Percentiles rank a stretch among this genome's conserved stretches.
phyloP scores from a whole-genome alignment of 2,888 invertebrate genomes.

The Temnothorax ravouxi region DNA sequence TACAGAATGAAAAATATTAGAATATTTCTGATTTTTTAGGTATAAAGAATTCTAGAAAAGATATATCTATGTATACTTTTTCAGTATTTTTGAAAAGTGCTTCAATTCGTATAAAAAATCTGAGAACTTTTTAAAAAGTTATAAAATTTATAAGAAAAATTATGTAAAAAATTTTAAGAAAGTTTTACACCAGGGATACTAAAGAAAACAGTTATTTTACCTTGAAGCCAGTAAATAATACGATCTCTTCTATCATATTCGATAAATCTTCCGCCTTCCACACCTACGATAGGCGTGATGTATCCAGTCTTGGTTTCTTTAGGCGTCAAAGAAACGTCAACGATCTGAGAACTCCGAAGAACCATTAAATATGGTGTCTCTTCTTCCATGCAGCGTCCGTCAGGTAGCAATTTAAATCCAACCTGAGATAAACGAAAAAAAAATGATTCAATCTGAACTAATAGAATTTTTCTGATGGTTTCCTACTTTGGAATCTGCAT shows the following conservation, averaged over 20 bases:
- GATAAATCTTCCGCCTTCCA: slow-evolving; percentile 94
- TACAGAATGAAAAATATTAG: too few relatives aligned
- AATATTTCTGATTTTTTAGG: too few relatives aligned
- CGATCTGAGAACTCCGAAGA: slow-evolving; percentile 95
- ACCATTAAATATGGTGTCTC: slow-evolving; percentile 96
- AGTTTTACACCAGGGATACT: background rate
- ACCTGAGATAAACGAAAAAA: slow-evolving; percentile 85
- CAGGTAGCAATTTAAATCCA: slow-evolving; percentile 91
- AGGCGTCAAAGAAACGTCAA: slow-evolving; percentile 93
- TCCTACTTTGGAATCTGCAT: background rate
- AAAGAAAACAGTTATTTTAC: background rate
- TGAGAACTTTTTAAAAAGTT: too few relatives aligned
- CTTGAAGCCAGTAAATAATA: slow-evolving; percentile 95
- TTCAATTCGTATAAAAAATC: too few relatives aligned
- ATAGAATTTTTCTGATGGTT: background rate
- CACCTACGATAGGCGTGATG: slow-evolving; percentile 95
- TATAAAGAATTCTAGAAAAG: too few relatives aligned
- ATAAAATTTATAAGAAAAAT: too few relatives aligned
- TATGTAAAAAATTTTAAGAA: too few relatives aligned
- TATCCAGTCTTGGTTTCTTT: slow-evolving; percentile 93
- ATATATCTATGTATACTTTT: too few relatives aligned
- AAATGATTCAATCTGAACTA: background rate
- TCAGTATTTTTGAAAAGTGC: too few relatives aligned
- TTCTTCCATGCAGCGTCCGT: slow-evolving; percentile 93
- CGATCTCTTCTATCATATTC: slow-evolving; percentile 96